Conservation (phyloP, 2,888 invertebrate species). For the Orgyia antiqua region DNA sequence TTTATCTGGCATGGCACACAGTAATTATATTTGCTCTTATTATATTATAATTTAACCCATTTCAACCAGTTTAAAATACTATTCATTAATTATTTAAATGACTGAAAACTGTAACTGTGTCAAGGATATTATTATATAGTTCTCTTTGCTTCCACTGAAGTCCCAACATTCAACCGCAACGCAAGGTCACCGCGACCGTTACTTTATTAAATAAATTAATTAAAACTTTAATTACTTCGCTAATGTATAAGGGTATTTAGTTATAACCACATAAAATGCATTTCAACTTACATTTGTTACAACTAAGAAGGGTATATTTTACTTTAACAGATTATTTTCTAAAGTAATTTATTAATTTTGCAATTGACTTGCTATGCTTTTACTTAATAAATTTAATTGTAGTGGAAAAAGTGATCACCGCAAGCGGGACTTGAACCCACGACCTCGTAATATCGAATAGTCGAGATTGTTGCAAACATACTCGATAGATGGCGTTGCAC, state of each 20-base stretch:
- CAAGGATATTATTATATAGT: slow-evolving; percentile 3
- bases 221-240: slow-evolving; percentile 1
- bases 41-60: too few species aligned
- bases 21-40: too few species aligned
- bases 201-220: slow-evolving; percentile 5
- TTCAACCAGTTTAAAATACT: too few species aligned
- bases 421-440: too few species aligned
- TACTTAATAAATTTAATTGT: too few species aligned
- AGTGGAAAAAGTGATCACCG: too few species aligned
- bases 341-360: too few species aligned
- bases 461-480: background rate
- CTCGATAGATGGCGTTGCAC: too few species aligned
- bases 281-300: background rate
- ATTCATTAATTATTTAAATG: too few species aligned
- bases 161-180: slow-evolving; percentile 10
- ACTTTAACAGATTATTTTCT: background rate
- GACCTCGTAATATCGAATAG: background rate
- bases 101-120: too few species aligned
- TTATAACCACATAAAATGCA: slow-evolving; percentile 1
- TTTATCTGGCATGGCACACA: too few species aligned
- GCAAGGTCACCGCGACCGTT: slow-evolving; percentile 11
- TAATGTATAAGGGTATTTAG: slow-evolving; percentile 3
- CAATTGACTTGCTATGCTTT: too few species aligned
- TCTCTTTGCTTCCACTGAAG: slow-evolving; percentile 7
- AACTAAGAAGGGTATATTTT: background rate